Evolutionary conservation across 2,113 vertebrate genomes (phyloP).

Genomic region (Corvus moneduloides): DNA sequence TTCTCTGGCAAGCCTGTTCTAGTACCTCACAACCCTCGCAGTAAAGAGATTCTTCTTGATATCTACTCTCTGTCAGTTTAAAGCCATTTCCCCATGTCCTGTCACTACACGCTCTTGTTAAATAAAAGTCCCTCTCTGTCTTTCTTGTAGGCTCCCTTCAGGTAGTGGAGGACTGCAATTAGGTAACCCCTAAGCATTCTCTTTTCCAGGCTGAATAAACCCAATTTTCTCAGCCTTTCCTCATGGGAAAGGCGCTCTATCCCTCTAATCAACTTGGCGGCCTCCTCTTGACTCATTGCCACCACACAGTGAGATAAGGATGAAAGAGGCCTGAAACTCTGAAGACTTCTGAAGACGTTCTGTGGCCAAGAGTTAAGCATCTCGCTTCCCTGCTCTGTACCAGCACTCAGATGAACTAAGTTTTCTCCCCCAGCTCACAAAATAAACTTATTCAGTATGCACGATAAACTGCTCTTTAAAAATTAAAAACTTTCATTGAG

Average conservation of each 20-base stretch:
- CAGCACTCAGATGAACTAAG: not conserved
- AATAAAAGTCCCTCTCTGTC: not conserved
- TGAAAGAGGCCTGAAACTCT: not conserved
- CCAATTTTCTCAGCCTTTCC: not conserved
- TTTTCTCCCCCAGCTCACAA: not conserved
- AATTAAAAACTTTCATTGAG: not conserved
- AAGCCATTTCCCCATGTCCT: not conserved
- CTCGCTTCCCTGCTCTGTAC: not conserved
- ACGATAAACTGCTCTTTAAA: not conserved
- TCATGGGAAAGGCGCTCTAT: not conserved
- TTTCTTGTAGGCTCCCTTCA: not conserved
- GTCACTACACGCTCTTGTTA: not conserved
- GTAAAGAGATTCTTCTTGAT: not conserved
- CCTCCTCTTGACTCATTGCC: not conserved
- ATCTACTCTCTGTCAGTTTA: not conserved
- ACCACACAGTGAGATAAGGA: not conserved
- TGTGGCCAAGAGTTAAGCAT: not conserved
- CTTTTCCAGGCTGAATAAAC: not conserved
- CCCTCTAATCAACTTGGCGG: not conserved
- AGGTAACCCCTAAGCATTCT: not conserved
- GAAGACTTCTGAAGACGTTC: not conserved
- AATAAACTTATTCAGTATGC: not conserved
- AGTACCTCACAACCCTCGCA: not conserved
- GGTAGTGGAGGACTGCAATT: not conserved
- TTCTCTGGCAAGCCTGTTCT: not conserved